These are phyloP conservation scores for Astreopora myriophthalma DNA, from an alignment of 64 coral and sea anemone species.

Conservation along the genomic window DNA sequence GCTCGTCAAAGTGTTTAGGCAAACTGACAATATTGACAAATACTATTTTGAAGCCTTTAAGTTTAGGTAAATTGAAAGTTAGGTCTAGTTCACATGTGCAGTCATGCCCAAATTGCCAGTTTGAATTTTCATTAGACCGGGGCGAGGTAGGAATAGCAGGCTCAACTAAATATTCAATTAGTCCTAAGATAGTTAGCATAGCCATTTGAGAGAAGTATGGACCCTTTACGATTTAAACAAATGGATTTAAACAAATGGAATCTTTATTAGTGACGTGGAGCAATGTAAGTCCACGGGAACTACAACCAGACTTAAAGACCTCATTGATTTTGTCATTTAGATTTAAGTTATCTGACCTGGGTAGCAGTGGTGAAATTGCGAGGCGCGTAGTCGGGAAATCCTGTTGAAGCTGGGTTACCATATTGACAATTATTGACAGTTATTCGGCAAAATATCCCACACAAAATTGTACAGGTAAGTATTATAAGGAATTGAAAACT, in stretches of 20 bases:
- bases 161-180: background rate
- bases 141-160: background rate
- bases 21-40: conserved; percentile 25
- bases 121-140: background rate
- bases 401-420: no score
- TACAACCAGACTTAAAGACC: no score
- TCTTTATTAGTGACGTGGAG: background rate
- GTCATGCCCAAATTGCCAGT: background rate
- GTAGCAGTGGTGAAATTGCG: no score
- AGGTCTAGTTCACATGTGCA: background rate
- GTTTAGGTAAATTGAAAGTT: conserved; percentile 9
- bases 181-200: background rate
- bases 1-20: background rate
- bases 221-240: background rate
- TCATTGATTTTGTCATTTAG: no score
- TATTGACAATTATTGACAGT: no score
- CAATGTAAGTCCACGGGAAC: background rate
- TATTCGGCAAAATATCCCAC: no score
- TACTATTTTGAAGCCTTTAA: conserved; percentile 16
- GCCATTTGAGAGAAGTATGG: background rate
- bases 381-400: no score
- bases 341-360: no score
- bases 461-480: no score
- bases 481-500: no score
- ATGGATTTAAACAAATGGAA: background rate